Conservation (phyloP, 2,888 invertebrate genomes). For the Mactromeris polynyma region DNA sequence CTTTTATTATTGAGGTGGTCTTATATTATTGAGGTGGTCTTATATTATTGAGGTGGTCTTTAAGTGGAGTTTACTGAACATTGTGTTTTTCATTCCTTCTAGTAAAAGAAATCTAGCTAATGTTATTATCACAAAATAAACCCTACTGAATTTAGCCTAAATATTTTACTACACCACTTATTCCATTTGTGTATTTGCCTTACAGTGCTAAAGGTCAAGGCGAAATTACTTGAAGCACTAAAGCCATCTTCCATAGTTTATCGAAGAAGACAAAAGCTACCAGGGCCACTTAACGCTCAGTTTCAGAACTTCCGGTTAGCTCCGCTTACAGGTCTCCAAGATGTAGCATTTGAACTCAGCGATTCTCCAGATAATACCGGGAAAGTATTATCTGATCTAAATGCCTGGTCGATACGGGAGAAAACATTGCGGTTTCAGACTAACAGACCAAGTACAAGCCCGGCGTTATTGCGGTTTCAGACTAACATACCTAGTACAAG, state of each 20-base stretch:
- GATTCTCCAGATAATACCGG: not conserved
- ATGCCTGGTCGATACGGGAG: not conserved
- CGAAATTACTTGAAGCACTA: not conserved
- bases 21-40: too few relatives aligned
- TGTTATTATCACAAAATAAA: too few relatives aligned
- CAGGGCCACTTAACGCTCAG: slow-evolving; percentile 36
- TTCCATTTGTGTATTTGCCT: not conserved
- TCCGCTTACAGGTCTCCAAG: not conserved
- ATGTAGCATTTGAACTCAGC: not conserved
- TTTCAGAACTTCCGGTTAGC: slow-evolving; percentile 25
- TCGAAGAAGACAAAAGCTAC: not conserved
- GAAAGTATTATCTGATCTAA: slow-evolving; percentile 12
- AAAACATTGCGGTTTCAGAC: not conserved
- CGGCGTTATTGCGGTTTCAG: not conserved
- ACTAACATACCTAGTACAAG: slow-evolving; percentile 1
- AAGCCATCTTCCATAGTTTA: not conserved
- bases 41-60: too few relatives aligned
- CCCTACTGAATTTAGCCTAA: too few relatives aligned
- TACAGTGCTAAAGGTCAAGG: slow-evolving; percentile 26
- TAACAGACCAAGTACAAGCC: not conserved
- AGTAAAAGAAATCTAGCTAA: too few relatives aligned
- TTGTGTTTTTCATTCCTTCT: too few relatives aligned
- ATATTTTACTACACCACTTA: not conserved
- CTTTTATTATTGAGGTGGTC: too few relatives aligned
- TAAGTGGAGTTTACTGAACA: too few relatives aligned